Conservation (phyloP, 2,888 invertebrate genomes). For the Abscondita cerata region DNA sequence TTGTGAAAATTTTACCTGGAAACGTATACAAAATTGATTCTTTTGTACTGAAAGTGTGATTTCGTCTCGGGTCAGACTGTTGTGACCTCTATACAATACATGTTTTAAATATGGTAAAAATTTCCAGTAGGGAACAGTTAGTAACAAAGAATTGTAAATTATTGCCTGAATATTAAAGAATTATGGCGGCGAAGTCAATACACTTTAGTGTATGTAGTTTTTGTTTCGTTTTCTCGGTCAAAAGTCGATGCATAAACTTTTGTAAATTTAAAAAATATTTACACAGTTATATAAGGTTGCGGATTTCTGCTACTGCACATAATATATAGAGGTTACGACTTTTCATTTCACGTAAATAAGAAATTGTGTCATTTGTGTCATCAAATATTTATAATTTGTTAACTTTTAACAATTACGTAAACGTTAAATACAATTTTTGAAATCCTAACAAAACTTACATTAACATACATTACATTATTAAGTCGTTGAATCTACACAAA, state of each 20-base stretch:
- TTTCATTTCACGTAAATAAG: too few relatives aligned
- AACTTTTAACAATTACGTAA: too few relatives aligned
- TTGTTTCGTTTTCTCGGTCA: conserved; percentile 19
- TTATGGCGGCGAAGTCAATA: conserved; percentile 34
- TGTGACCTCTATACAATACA: conserved; percentile 33
- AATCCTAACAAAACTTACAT: too few relatives aligned
- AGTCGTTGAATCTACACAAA: too few relatives aligned
- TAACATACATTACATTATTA: too few relatives aligned
- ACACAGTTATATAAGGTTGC: too few relatives aligned
- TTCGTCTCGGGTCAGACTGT: conserved; percentile 25
- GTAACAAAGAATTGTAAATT: conserved; percentile 38
- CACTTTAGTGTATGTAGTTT: conserved; percentile 22
- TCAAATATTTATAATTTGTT: too few relatives aligned
- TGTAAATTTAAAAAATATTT: conserved; percentile 2
- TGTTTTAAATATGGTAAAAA: conserved; percentile 37
- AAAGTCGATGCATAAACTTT: conserved; percentile 17
- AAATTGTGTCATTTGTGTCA: too few relatives aligned
- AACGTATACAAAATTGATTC: conserved; percentile 20
- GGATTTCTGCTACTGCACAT: too few relatives aligned
- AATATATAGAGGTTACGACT: too few relatives aligned
- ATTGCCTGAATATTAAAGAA: conserved; percentile 35
- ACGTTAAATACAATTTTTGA: too few relatives aligned
- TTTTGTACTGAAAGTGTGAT: conserved; percentile 27
- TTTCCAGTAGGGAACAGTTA: conserved; percentile 34
- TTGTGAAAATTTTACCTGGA: conserved; percentile 11